Base-by-base conservation (phyloP, 2,888 invertebrate genomes). In the Aphodius granarius region DNA sequence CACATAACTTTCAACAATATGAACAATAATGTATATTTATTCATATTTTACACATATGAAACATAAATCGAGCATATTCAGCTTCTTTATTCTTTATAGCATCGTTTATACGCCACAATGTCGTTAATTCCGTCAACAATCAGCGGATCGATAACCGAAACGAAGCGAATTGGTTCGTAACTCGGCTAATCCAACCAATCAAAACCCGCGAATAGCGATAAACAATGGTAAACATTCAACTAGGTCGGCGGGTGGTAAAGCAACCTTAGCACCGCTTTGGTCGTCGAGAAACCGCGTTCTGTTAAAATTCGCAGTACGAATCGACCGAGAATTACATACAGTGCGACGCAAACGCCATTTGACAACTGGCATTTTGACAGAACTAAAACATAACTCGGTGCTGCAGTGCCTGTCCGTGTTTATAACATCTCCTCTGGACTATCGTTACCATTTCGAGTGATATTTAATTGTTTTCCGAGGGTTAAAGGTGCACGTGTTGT, bases 311-410 rank as follows among this genome's bases (percentile, higher is more conserved):
- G 43, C 43, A 43, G 43, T 43, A 1, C 43, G 43, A 13, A 13
- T 13, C 43, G 13, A 43, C 43, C 43, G 13, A 43, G 9, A 65
- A 65, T 65, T 17, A 15, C 16, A 21, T 15, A 23, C 16, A 6
- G 65, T 17, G 19, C 73, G 73, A 73, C 23, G 5, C 63, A 63
- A 66, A 66, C 75, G 66, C 72, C 75, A 63, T 66, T 75, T 75
- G 75, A 73, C 72, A 72, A 43, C 66, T 23, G 23, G 66, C 62
- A 66, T 75, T 75, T 75, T 75, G 75, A 75, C 75, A 75, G 75
- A 68, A 66, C 23, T n/a, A 71, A 73, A 21, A 17, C 43, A 74
- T 64, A 21, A 72, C 64, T 43, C 43, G 43, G 43, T 43, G 43
- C 64, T 21, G 63, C 63, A 16, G 4, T 15, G 22, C 16, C 66